phyloP scores from a whole-genome alignment of 2,888 invertebrate species.

The Celastrina argiolus region DNA sequence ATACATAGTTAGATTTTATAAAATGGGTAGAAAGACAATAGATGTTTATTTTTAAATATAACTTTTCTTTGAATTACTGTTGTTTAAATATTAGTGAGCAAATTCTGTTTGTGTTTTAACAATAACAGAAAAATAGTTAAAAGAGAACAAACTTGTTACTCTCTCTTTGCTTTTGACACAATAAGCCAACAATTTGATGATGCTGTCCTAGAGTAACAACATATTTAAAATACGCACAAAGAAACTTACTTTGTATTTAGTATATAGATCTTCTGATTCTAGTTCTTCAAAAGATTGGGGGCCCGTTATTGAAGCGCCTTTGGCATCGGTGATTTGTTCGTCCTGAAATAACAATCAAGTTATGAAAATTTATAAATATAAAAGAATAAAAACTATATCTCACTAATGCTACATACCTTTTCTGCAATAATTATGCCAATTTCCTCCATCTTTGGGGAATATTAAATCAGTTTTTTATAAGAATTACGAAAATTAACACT shows the following conservation, averaged over 20 bases:
- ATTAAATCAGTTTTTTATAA: background rate
- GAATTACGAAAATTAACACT: background rate
- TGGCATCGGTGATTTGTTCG: constrained; percentile 80
- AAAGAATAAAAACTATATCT: background rate
- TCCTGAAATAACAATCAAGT: constrained; percentile 65
- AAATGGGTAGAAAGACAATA: too few relatives aligned
- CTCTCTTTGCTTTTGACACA: too few relatives aligned
- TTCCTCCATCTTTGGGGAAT: constrained; percentile 82
- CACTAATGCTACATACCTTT: constrained; percentile 77
- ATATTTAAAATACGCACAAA: background rate
- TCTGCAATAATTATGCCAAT: constrained; percentile 88
- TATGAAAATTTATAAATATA: constrained; percentile 1
- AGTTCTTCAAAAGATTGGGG: constrained; percentile 87
- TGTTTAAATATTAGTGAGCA: too few relatives aligned
- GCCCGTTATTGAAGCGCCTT: constrained; percentile 81
- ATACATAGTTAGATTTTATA: too few relatives aligned
- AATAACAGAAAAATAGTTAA: too few relatives aligned
- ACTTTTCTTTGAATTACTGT: too few relatives aligned
- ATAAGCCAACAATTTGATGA: too few relatives aligned
- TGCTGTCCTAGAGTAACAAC: background rate
- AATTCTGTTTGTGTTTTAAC: too few relatives aligned
- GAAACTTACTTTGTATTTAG: constrained; percentile 90
- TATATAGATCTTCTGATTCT: constrained; percentile 95
- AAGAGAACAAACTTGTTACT: too few relatives aligned
- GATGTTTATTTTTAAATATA: background rate